Evolutionary conservation across 2,888 invertebrate genomes (phyloP).

Genomic region (Koerneria pararmatus): DNA sequence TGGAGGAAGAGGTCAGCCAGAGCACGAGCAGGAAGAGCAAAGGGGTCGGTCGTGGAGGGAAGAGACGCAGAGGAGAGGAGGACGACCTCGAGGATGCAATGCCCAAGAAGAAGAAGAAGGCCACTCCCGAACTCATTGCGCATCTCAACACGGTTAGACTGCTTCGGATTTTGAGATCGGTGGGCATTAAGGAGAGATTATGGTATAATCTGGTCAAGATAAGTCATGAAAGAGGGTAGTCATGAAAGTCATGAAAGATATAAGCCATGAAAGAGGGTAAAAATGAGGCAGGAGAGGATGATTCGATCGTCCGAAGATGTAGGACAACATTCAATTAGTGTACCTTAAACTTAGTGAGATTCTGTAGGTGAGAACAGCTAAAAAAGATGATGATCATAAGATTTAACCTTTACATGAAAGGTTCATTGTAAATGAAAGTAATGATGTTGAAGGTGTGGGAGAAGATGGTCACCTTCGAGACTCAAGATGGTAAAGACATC

Average conservation of each 20-base stretch:
- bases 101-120: conserved; percentile 27
- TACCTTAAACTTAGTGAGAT: neutral
- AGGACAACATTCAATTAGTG: neutral
- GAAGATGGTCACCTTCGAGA: conserved; percentile 30
- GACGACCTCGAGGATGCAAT: conserved; percentile 11
- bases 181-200: no score
- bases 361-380: neutral
- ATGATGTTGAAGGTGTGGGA: conserved; percentile 23
- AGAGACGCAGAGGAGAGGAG: neutral
- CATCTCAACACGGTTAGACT: conserved; percentile 3
- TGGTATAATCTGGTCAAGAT: no score
- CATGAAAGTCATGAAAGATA: neutral
- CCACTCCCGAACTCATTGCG: conserved; percentile 28
- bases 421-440: neutral
- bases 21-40: neutral
- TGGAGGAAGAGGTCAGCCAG: neutral
- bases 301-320: neutral
- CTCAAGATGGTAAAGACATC: conserved; percentile 61
- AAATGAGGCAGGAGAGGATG: neutral
- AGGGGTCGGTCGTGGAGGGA: neutral
- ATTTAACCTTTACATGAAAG: no score
- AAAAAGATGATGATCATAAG: neutral
- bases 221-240: no score
- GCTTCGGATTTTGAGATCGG: no score
- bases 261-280: neutral